phyloP scores from a whole-genome alignment of 2,797 vertebrate species.

The Pipistrellus pipistrellus region DNA sequence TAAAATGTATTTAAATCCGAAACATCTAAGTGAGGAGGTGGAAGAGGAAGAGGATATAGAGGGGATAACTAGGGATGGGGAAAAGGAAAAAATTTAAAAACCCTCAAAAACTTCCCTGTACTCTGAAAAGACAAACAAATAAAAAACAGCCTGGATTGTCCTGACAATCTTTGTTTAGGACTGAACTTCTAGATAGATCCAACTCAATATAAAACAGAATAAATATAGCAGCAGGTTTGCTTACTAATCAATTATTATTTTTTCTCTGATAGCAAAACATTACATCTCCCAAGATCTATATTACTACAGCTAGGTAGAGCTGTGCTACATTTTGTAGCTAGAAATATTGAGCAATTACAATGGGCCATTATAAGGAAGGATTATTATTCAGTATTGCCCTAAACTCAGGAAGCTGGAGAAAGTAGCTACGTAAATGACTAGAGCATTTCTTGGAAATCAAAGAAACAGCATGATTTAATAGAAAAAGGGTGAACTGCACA shows the following conservation, averaged over 20 bases:
- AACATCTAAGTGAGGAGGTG: neutral
- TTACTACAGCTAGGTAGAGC: neutral
- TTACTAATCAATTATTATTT: neutral
- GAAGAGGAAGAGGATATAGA: neutral
- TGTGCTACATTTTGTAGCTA: neutral
- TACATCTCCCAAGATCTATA: neutral
- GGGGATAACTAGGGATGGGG: neutral
- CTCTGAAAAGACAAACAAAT: neutral
- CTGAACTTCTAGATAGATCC: neutral
- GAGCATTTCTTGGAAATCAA: neutral
- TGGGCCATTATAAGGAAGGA: neutral
- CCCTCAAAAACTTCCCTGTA: neutral
- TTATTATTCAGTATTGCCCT: neutral
- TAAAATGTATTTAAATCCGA: neutral
- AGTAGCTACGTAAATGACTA: constrained; percentile 17
- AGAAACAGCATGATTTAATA: neutral
- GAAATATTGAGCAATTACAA: neutral
- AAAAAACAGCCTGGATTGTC: neutral
- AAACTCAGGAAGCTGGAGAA: neutral
- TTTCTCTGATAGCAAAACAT: neutral
- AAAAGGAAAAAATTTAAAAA: neutral
- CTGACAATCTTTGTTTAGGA: neutral
- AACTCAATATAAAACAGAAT: constrained; percentile 33
- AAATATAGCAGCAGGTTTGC: neutral
- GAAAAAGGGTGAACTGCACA: neutral